Evolutionary conservation across 2,888 invertebrate species (phyloP), one percentile per base, ranked within the genome.

Genomic region (Scaptomyza polygonia): DNA sequence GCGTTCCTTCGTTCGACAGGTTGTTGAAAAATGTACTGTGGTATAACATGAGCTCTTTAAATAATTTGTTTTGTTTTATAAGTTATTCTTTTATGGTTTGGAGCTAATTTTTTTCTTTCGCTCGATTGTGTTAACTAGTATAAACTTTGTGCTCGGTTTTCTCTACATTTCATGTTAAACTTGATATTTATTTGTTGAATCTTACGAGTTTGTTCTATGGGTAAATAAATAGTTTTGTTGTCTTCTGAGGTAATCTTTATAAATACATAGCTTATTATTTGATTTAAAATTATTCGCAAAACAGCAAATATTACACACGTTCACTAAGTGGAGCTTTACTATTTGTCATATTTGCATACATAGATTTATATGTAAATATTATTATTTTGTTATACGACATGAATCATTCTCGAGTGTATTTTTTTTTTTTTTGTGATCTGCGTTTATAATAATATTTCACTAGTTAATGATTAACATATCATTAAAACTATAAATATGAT

Each of bases 381-480:
- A 44, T 56, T 47, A 47, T 62, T 67, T 51, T 64, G 59, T 61
- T 51, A 44, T 43, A 70, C 67, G 82, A 77, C 67, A 36, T 75
- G 68, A 58, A 68, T 70, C 65, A 59, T 72, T 68, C 65, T 53
- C 40, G 43, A 45, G 56, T 67, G 58, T 77, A 59, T 53, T 49
- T 49, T 14, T 47, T 48, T 70, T 58, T 59, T 67, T 42, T 21
- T 12, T 67, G 64, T 77, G 71, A 77, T 78, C 58, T 85, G 82
- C 82, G 85, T 86, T 82, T 84, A 86, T 86, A 85, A 78, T 80
- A 82, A 80, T 82, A 70, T 79, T 43, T 69, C 55, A 75, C 73
- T 79, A 81, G 69, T 53, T 79, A 74, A 84, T 76, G 55, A 59
- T 82, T 70, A 81, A 75, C 80, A 80, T 82, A 87, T 70, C 54